Base-by-base conservation (phyloP, 2,888 invertebrate species). In the Calameuta idolon region DNA sequence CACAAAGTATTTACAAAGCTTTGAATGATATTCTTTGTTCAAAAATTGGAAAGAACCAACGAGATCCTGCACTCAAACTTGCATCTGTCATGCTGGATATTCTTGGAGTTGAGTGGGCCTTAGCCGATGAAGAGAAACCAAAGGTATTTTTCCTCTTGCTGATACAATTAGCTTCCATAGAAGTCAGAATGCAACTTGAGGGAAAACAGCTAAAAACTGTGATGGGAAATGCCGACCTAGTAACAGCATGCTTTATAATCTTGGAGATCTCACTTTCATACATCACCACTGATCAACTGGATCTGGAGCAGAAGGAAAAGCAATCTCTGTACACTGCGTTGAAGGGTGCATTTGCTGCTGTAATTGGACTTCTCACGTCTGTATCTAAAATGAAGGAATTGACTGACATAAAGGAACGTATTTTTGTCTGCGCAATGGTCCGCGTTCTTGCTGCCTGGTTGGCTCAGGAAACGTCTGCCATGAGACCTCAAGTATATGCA, bases 151-250 rank as follows among this genome's bases (percentile, higher is more conserved):
- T 98, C 86, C 92, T 98, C 33, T 92, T 98, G 15, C 91, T 97
- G 34, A 94, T 98, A 78, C 98, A 98, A 90, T 92, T 98, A 78
- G 95, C 96, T 85, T 97, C 97, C 75, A 97, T 98, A 89, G 98
- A 98, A 93, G 96, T 98, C 1, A 94, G 98, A 87, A 98, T 98
- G 98, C 97, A 97, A 85, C 93, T 98, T 82, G 98, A 98, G 88
- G 97, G 97, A 83, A 95, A 96, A 87, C 95, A 95, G 88, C 93
- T 97, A 84, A 96, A 97, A 90, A 94, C 96, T 87, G 95, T 96
- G 1, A 94, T 95, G 90, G 93, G 94, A 73, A 95, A 96, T 90
- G 95, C 95, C 75, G 96, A 96, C 81, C 92, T 97, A 74, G 93
- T 97, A n/a, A 95, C 96, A 12, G 94, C 96, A 75, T 97, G 97